Base-by-base conservation (phyloP, 2,113 vertebrate species). In the Mormyrus iriodes region DNA sequence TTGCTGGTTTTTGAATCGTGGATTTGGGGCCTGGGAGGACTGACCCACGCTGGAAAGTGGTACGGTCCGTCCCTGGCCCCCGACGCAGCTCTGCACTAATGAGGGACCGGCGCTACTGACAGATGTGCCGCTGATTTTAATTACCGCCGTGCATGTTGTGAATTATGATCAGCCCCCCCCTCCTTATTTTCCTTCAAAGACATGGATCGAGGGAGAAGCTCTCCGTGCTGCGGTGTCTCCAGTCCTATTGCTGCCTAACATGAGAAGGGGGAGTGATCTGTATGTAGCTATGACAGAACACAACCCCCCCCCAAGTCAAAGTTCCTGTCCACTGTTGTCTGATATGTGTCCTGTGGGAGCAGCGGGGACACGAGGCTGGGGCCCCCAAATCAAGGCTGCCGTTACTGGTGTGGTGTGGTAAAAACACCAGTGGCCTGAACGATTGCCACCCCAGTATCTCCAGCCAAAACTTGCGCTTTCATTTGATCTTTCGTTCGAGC, bases 61-160 rank as follows among this genome's bases (percentile, higher is more conserved):
- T 51, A 88, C 88, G 69, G 90, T 84, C 94, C 95, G 94, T 95
- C 92, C 87, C 44, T 8, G 4, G n/a, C 58, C 87, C 88, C 88
- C 95, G 95, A 96, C 95, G 95, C 95, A 94, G 96, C 95, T 92
- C 95, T 91, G 90, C 93, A 91, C 93, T 96, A 96, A 96, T 96
- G 96, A 96, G 96, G 95, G 94, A 94, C 94, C 91, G 94, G 5
- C 35, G 93, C 93, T 90, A 92, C 93, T 89, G 90, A 93, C 95
- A 95, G 95, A 96, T 95, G 95, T 95, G 94, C 94, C 92, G 93
- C 94, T 94, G 94, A 94, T 96, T 95, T 95, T 95, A 96, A 96
- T 96, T 95, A 95, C 94, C 61, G 24, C 87, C 48, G 93, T 94
- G 94, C 92, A 94, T 93, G 95, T 96, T 95, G 95, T 95, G 95